Base-by-base conservation (phyloP, 2,888 invertebrate species). In the Prosopocoilus inquinatus region DNA sequence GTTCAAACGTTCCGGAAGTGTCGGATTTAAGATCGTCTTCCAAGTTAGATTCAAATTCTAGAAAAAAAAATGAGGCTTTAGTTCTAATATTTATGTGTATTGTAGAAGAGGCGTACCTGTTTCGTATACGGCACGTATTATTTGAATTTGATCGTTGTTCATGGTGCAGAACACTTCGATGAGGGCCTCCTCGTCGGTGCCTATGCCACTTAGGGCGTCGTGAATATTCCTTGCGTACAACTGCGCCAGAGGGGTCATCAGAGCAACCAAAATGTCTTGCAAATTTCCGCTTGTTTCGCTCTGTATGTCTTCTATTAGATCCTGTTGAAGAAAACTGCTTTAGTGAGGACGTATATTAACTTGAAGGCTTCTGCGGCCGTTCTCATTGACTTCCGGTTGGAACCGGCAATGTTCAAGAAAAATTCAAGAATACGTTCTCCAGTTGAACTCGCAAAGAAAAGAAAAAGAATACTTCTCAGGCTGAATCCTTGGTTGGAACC, bases 1-100 rank as follows among this genome's bases (percentile, higher is more conserved):
- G 84, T 75, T 91, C 89, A 80, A 97, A 96, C 71, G 89, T 89
- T 9, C 96, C 96, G 46, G 92, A 92, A 2, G 96, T 96, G 74
- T 97, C 97, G 47, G 88, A 86, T 60, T 83, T 84, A 20, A 96
- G 77, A 73, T 94, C 94, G 50, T 88, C 84, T 70, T 94, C 94
- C 66, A 95, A 80, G 43, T 86, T 81, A 54, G 80, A 84, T 36
- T 86, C 85, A 70, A 85, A 93, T 72, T 90, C 94, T 94, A 28
- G 20, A 28, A 28, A 28, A 28, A n/a, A n/a, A n/a, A n/a, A n/a
- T n/a, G n/a, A n/a, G n/a, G 20, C 5, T 5, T 28, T 20, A 1
- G 20, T 28, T 28, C 8, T 44, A 12, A 20, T 12, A 52, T 4
- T 16, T 16, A 9, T n/a, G 1, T 13, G 5, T 1, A 44, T 8